These are phyloP conservation scores for Salvelinus sp. DNA, from an alignment of 2,113 vertebrate genomes.

Conservation along the genomic window DNA sequence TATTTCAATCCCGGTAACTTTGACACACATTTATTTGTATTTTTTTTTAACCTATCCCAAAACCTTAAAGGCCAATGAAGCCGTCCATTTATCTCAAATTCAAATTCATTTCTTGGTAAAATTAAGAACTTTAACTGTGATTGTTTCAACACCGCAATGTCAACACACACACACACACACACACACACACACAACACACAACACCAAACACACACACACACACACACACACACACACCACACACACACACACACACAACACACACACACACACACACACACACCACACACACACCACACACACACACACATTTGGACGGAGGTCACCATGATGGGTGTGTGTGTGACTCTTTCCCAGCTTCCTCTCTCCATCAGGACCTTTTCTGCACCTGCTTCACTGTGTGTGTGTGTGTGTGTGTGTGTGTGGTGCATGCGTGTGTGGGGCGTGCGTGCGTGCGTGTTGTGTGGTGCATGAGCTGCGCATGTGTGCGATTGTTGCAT, in stretches of 20 bases:
- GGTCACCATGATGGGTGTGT: slow-evolving; percentile 22
- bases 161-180: background rate
- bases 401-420: background rate
- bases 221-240: background rate
- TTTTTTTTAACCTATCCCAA: too few species aligned
- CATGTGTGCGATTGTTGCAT: slow-evolving; percentile 43
- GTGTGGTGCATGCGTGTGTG: too few species aligned
- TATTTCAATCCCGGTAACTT: too few species aligned
- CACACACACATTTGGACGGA: background rate
- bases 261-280: background rate
- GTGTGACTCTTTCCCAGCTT: slow-evolving; percentile 3
- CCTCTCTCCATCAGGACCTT: slow-evolving; percentile 29
- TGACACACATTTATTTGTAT: too few species aligned
- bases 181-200: background rate
- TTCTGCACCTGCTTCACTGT: slow-evolving; percentile 29
- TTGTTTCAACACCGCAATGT: too few species aligned
- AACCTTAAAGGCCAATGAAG: too few species aligned
- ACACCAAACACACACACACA: background rate
- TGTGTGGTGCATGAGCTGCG: too few species aligned
- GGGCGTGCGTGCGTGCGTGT: too few species aligned
- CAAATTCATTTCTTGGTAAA: too few species aligned
- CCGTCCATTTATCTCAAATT: too few species aligned
- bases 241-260: background rate
- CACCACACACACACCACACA: background rate
- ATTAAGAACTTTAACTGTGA: too few species aligned